A percentile compares a stretch with the other conserved stretches of the same genome.
These are phyloP conservation scores for Punctoribates punctum DNA, from an alignment of 2,888 invertebrate species.

Conservation along the genomic window DNA sequence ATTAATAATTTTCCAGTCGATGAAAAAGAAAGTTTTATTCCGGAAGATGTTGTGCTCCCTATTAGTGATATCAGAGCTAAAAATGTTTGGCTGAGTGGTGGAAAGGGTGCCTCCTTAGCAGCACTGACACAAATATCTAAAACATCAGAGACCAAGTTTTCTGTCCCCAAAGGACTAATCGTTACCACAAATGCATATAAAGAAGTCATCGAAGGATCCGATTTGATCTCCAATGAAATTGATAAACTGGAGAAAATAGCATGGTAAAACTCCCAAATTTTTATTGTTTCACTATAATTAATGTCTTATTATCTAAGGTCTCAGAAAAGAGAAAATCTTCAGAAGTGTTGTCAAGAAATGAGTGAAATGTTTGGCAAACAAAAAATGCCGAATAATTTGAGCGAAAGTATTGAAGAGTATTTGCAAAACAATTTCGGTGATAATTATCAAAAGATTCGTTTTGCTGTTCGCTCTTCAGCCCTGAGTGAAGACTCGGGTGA, in stretches of 20 bases:
- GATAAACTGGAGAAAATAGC: slow-evolving; percentile 4
- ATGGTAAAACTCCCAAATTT: neutral
- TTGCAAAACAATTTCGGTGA: neutral
- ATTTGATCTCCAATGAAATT: no score
- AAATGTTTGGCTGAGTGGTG: no score
- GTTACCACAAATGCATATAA: slow-evolving; percentile 43
- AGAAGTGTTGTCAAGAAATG: neutral
- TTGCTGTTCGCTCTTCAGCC: slow-evolving; percentile 55
- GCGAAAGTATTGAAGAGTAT: neutral
- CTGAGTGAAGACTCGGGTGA: slow-evolving; percentile 25
- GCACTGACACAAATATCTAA: slow-evolving; percentile 20
- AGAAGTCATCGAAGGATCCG: no score
- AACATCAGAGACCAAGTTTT: neutral
- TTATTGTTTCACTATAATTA: no score
- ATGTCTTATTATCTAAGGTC: slow-evolving; percentile 13
- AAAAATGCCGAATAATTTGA: neutral
- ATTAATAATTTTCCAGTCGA: neutral
- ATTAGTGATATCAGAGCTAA: no score
- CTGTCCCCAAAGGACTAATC: slow-evolving; percentile 41
- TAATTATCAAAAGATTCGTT: slow-evolving; percentile 7
- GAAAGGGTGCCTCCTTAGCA: slow-evolving; percentile 41
- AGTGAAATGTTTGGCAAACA: neutral
- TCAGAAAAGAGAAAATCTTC: neutral
- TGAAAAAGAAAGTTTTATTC: no score
- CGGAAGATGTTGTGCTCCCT: no score